These are phyloP conservation scores for Drosophila silvestris DNA, from an alignment of 2,888 invertebrate genomes.

Conservation along the genomic window DNA sequence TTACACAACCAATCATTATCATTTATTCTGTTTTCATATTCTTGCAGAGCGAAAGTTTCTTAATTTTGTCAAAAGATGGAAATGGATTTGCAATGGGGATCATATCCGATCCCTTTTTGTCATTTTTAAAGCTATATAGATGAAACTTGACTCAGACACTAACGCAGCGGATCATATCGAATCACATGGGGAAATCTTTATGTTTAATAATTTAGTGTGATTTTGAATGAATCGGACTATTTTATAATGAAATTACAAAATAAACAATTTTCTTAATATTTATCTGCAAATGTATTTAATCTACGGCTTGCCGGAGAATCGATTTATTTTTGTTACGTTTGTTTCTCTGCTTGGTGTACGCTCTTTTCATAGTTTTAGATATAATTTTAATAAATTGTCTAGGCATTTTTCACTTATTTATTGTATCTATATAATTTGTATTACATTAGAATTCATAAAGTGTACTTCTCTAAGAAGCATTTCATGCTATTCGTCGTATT, in stretches of 20 bases:
- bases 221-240: conserved; percentile 9
- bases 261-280: neutral
- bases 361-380: conserved; percentile 22
- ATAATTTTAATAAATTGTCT: conserved; percentile 69
- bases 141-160: conserved; percentile 8
- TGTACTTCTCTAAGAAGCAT: conserved; percentile 69
- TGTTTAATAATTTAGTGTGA: conserved; percentile 1
- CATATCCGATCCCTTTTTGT: conserved; percentile 16
- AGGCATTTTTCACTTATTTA: conserved; percentile 69
- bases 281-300: conserved; percentile 37
- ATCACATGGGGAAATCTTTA: conserved; percentile 14
- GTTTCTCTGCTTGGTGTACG: conserved; percentile 22
- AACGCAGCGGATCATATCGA: conserved; percentile 10
- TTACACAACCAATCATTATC: conserved; percentile 73
- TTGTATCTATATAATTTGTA: conserved; percentile 63
- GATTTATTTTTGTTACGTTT: neutral
- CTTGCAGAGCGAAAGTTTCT: conserved; percentile 24
- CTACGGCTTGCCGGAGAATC: conserved; percentile 38
- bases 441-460: conserved; percentile 63
- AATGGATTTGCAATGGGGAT: conserved; percentile 6
- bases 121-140: conserved; percentile 28
- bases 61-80: conserved; percentile 9
- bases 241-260: neutral
- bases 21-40: conserved; percentile 25
- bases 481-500: conserved; percentile 79